These are phyloP conservation scores for Brachionus plicatilis DNA, from an alignment of 1,140 invertebrate species.

Conservation along the genomic window DNA sequence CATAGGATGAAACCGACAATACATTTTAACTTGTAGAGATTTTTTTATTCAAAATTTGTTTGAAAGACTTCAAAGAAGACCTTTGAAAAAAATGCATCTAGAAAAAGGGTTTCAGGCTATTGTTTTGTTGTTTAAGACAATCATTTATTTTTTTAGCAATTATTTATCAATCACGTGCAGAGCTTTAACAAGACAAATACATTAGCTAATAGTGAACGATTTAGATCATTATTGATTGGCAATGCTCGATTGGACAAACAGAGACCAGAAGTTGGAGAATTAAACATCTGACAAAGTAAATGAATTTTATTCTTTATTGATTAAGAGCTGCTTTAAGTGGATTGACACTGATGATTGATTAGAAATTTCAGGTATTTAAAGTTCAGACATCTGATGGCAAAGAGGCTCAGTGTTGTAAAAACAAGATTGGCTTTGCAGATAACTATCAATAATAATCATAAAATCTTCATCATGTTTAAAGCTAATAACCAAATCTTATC, in stretches of 20 bases:
- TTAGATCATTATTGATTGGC: not conserved
- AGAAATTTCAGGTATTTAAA: not conserved
- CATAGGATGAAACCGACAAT: too few relatives aligned
- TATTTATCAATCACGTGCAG: too few relatives aligned
- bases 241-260: not conserved
- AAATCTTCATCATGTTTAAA: slow-evolving; percentile 21
- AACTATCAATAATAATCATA: not conserved
- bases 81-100: too few relatives aligned
- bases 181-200: too few relatives aligned
- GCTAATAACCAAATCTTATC: not conserved
- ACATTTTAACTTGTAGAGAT: too few relatives aligned
- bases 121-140: too few relatives aligned
- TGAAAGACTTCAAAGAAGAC: too few relatives aligned
- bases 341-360: not conserved
- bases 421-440: not conserved
- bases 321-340: not conserved
- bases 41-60: too few relatives aligned
- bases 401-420: not conserved
- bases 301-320: not conserved
- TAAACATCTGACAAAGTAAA: not conserved
- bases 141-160: too few relatives aligned
- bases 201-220: too few relatives aligned
- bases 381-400: not conserved
- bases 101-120: too few relatives aligned
- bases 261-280: not conserved